Percentiles rank a stretch among this genome's conserved stretches.
phyloP scores from a whole-genome alignment of 1,140 invertebrate species.

The Liolophura sinensis region DNA sequence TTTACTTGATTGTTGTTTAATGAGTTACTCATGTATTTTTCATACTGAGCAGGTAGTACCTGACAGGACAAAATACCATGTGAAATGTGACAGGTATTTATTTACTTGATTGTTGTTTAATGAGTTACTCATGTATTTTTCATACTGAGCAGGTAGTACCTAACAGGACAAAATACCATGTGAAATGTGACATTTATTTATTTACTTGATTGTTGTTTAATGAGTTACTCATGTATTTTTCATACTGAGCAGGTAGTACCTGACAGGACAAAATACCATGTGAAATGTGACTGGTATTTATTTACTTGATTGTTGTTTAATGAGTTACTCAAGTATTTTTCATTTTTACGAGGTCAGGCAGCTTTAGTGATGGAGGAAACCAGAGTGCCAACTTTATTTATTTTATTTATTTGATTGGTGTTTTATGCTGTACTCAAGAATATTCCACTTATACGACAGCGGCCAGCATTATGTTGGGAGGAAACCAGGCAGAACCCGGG shows the following conservation, averaged over 20 bases:
- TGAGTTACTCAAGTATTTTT: slow-evolving; percentile 10
- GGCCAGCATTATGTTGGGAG: too few relatives aligned
- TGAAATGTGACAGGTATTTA: slow-evolving; percentile 4
- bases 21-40: slow-evolving; percentile 10
- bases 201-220: background rate
- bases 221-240: slow-evolving; percentile 10
- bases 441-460: too few relatives aligned
- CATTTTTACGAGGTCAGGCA: too few relatives aligned
- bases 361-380: too few relatives aligned
- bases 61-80: slow-evolving; percentile 10
- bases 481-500: too few relatives aligned
- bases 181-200: slow-evolving; percentile 4
- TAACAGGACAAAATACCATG: slow-evolving; percentile 10
- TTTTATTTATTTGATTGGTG: too few relatives aligned
- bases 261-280: slow-evolving; percentile 10
- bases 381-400: too few relatives aligned
- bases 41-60: slow-evolving; percentile 5
- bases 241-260: slow-evolving; percentile 5
- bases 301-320: background rate
- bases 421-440: too few relatives aligned
- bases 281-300: slow-evolving; percentile 4
- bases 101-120: background rate
- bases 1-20: slow-evolving; percentile 17
- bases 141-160: slow-evolving; percentile 5
- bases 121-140: slow-evolving; percentile 10